Evolutionary conservation across 1,140 invertebrate species (phyloP).

Genomic region (Drosophila pseudoobscura): DNA sequence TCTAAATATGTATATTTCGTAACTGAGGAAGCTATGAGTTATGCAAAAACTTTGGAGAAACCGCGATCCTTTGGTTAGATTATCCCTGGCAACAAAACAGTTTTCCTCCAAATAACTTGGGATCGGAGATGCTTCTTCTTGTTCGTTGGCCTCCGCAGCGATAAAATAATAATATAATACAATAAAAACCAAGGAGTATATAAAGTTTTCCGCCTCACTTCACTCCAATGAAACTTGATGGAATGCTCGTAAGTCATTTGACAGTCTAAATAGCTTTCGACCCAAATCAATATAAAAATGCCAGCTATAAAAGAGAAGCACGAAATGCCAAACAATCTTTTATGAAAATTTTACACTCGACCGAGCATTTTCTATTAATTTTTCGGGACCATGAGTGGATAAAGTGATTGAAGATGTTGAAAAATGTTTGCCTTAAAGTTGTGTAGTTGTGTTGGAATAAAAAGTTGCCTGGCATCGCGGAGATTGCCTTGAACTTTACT

Average conservation of each 20-base stretch:
- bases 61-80: too few relatives aligned
- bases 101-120: too few relatives aligned
- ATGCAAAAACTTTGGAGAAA: too few relatives aligned
- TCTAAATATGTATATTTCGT: too few relatives aligned
- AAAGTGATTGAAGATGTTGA: slow-evolving; percentile 20
- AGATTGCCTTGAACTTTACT: slow-evolving; percentile 39
- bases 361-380: slow-evolving; percentile 57
- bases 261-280: slow-evolving; percentile 2
- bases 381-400: slow-evolving; percentile 7
- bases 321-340: slow-evolving; percentile 1
- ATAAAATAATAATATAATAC: background rate
- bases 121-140: too few relatives aligned
- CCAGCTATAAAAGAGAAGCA: slow-evolving; percentile 9
- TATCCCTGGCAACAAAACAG: too few relatives aligned
- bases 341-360: slow-evolving; percentile 48
- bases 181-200: slow-evolving; percentile 2
- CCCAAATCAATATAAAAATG: slow-evolving; percentile 14
- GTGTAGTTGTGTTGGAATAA: slow-evolving; percentile 4
- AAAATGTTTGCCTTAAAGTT: slow-evolving; percentile 13
- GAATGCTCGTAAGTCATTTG: slow-evolving; percentile 1
- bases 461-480: slow-evolving; percentile 1
- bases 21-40: too few relatives aligned
- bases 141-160: too few relatives aligned
- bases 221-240: background rate
- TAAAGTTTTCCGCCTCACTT: background rate